phyloP scores from a whole-genome alignment of 2,888 invertebrate species.

The Chironomus tentans region DNA sequence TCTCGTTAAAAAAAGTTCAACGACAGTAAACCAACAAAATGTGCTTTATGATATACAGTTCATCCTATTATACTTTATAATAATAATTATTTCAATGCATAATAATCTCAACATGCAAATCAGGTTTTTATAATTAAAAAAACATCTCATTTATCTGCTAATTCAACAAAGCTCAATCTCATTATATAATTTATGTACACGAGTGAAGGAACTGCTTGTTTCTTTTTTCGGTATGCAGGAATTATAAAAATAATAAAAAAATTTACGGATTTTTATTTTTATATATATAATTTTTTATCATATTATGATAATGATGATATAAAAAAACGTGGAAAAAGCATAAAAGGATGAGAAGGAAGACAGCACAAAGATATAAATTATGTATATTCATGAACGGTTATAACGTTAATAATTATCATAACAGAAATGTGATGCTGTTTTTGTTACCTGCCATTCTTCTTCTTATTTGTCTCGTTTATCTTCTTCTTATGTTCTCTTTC shows the following conservation, averaged over 20 bases:
- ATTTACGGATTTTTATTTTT: background rate
- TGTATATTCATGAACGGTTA: conserved; percentile 5
- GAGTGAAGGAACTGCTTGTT: no score
- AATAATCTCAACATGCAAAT: background rate
- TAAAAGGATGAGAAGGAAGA: background rate
- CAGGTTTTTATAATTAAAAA: background rate
- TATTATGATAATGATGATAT: no score
- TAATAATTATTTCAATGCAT: background rate
- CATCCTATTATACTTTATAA: background rate
- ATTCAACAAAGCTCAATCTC: conserved; percentile 14
- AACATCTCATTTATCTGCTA: background rate
- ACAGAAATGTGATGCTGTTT: background rate
- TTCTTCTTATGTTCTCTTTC: no score
- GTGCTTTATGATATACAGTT: background rate
- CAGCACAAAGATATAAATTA: background rate
- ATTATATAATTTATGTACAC: background rate
- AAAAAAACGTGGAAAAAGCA: background rate
- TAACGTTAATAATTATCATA: background rate
- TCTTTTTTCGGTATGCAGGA: background rate
- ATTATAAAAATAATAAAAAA: background rate
- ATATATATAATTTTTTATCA: no score
- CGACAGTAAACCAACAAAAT: background rate
- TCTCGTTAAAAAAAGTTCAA: background rate
- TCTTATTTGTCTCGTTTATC: no score
- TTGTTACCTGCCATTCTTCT: no score